phyloP scores from a whole-genome alignment of 2,113 vertebrate genomes.

The Brachionichthys hirsutus region DNA sequence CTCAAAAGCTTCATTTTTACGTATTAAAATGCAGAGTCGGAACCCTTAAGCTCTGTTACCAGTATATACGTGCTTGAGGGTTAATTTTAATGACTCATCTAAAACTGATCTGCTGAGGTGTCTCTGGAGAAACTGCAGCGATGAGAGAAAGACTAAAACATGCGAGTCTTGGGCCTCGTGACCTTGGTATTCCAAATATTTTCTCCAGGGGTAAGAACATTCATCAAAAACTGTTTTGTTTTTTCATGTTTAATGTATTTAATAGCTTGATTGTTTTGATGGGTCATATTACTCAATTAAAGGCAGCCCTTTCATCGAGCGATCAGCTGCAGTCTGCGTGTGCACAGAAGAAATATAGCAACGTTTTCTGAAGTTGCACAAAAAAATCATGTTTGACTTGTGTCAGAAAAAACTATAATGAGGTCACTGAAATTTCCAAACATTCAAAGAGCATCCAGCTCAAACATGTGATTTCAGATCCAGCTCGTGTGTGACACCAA shows the following conservation, averaged over 20 bases:
- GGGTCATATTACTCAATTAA: not conserved
- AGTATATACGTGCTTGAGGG: not conserved
- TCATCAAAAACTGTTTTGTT: too few species aligned
- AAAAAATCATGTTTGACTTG: not conserved
- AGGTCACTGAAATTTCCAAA: constrained; percentile 7
- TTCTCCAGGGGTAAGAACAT: not conserved
- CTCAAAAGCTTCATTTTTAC: too few species aligned
- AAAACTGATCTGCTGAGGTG: not conserved
- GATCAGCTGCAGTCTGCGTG: not conserved
- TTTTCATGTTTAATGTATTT: not conserved
- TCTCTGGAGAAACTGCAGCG: not conserved
- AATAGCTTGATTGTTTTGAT: not conserved
- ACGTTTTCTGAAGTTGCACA: not conserved
- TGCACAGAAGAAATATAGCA: not conserved
- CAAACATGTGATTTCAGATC: constrained; percentile 39
- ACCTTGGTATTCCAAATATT: not conserved
- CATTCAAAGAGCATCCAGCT: constrained; percentile 8
- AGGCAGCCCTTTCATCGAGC: not conserved
- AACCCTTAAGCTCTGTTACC: too few species aligned
- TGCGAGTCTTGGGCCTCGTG: not conserved
- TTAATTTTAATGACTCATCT: not conserved
- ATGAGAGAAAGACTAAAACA: not conserved
- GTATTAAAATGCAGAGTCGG: too few species aligned
- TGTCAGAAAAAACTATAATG: not conserved
- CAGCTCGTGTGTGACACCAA: constrained; percentile 32